Evolutionary conservation across 2,888 invertebrate species (phyloP).

Genomic region (Prosopocoilus inquinatus): DNA sequence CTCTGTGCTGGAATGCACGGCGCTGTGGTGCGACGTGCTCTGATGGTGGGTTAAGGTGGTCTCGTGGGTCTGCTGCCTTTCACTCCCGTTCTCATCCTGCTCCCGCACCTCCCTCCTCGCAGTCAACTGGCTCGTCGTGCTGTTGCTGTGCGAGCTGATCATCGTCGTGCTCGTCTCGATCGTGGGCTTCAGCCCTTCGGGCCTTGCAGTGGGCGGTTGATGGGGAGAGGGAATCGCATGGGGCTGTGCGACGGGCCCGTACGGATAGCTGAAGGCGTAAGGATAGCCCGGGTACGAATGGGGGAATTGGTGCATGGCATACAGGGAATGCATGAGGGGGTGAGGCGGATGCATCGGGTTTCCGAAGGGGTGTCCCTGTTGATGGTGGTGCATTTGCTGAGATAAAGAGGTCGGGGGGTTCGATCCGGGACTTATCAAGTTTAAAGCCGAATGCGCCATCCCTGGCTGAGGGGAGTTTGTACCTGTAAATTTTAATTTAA

Average conservation of each 20-base stretch:
- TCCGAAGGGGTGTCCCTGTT: constrained; percentile 67
- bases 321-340: constrained; percentile 66
- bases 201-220: constrained; percentile 18
- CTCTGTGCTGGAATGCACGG: constrained; percentile 64
- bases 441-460: constrained; percentile 58
- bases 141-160: constrained; percentile 67
- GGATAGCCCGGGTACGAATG: constrained; percentile 68
- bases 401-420: constrained; percentile 57
- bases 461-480: constrained; percentile 51
- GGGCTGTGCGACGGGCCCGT: constrained; percentile 72
- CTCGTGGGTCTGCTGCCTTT: constrained; percentile 63
- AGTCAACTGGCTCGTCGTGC: constrained; percentile 69
- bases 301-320: constrained; percentile 60
- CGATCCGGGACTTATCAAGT: constrained; percentile 57
- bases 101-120: constrained; percentile 65
- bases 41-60: constrained; percentile 67
- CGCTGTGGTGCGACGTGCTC: constrained; percentile 64
- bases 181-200: constrained; percentile 35
- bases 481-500: no score
- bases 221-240: constrained; percentile 70
- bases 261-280: constrained; percentile 68
- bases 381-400: constrained; percentile 73
- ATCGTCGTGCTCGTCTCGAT: constrained; percentile 63
- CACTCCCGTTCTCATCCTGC: constrained; percentile 53
- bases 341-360: constrained; percentile 68